Evolutionary conservation across 2,797 vertebrate species (phyloP).

Genomic region (Echeneis naucrates): DNA sequence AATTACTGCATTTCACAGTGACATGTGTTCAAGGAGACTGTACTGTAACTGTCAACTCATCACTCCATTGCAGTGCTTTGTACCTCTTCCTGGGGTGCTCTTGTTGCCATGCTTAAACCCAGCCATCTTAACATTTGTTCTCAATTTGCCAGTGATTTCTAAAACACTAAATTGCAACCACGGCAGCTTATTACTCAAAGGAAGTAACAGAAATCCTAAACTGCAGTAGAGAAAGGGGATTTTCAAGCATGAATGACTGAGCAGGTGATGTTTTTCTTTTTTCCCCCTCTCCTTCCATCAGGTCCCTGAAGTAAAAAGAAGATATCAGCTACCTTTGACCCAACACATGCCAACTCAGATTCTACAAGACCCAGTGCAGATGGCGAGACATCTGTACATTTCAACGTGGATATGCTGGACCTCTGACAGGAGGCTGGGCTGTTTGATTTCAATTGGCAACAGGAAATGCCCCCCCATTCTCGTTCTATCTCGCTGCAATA

Average conservation of each 20-base stretch:
- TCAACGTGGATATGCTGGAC: conserved; percentile 68
- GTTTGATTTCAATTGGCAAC: conserved; percentile 68
- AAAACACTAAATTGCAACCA: background rate
- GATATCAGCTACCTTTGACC: conserved; percentile 43
- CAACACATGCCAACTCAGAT: conserved; percentile 28
- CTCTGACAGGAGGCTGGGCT: conserved; percentile 62
- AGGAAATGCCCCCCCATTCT: conserved; percentile 36
- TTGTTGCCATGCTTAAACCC: conserved; percentile 9
- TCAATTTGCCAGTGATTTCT: conserved; percentile 18
- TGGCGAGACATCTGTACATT: conserved; percentile 76
- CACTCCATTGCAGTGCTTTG: conserved; percentile 27
- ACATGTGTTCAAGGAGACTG: conserved; percentile 64
- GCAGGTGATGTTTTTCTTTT: conserved; percentile 1
- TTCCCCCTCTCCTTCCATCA: conserved; percentile 3
- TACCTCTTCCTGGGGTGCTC: conserved; percentile 9
- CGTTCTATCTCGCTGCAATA: conserved; percentile 50
- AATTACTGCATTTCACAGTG: conserved; percentile 61
- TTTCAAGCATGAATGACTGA: background rate
- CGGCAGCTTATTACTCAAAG: background rate
- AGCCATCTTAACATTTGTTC: conserved; percentile 16
- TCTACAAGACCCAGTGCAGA: conserved; percentile 66
- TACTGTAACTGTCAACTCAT: conserved; percentile 54
- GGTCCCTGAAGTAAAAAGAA: conserved; percentile 15
- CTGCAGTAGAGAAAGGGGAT: background rate
- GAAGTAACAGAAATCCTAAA: background rate